Percentiles rank a stretch among this genome's conserved stretches.
These are phyloP conservation scores for Diuraphis noxia DNA, from an alignment of 1,140 invertebrate species.

Conservation along the genomic window DNA sequence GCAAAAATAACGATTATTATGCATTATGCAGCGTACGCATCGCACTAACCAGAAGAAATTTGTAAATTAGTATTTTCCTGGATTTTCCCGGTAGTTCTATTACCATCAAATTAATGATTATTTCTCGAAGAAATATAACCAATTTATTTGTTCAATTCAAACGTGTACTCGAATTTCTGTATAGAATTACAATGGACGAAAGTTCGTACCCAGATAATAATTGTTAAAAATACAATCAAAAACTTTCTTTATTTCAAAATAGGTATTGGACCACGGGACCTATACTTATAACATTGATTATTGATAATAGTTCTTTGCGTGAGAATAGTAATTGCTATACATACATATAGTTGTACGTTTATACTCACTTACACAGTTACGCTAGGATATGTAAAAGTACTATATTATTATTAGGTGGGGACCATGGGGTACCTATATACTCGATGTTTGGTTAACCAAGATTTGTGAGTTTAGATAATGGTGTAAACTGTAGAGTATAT, in stretches of 20 bases:
- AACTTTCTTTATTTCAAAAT: not conserved
- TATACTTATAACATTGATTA: not conserved
- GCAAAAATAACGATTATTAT: not conserved
- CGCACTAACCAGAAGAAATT: not conserved
- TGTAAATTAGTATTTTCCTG: not conserved
- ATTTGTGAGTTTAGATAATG: not conserved
- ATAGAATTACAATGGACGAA: not conserved
- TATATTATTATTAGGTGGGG: not conserved
- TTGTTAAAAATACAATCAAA: not conserved
- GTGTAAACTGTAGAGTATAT: not conserved
- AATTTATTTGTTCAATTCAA: not conserved
- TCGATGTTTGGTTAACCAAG: not conserved
- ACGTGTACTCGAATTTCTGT: not conserved
- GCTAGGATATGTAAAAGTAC: not conserved
- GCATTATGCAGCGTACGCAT: not conserved
- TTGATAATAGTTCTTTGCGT: not conserved
- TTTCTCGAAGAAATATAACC: not conserved
- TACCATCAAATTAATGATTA: not conserved
- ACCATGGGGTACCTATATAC: not conserved
- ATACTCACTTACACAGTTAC: too few species aligned
- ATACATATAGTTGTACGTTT: too few species aligned
- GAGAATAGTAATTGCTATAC: not conserved
- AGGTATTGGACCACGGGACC: not conserved
- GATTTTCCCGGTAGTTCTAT: not conserved
- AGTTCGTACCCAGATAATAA: not conserved